These are phyloP conservation scores for Palythoa grandiflora DNA, from an alignment of 92 coral and sea anemone species.

Conservation along the genomic window DNA sequence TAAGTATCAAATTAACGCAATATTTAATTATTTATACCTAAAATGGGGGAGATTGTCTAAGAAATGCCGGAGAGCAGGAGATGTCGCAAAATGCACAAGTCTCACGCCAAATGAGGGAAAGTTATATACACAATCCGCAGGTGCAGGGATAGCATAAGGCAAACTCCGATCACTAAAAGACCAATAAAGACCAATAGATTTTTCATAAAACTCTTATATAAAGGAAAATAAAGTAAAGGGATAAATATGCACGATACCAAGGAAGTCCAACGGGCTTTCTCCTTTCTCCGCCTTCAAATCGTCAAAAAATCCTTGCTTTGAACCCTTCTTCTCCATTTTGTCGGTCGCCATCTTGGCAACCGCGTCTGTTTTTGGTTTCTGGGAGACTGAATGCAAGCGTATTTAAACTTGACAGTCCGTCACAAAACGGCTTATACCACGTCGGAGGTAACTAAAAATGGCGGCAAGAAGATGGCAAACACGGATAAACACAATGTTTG, in stretches of 20 bases:
- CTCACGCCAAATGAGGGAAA: too few species aligned
- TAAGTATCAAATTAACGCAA: too few species aligned
- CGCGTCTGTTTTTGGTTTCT: neutral
- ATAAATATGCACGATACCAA: conserved; percentile 59
- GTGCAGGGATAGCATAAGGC: neutral
- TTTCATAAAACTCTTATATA: neutral
- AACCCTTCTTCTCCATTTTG: conserved; percentile 84
- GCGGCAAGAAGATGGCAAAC: conserved; percentile 29
- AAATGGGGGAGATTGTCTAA: too few species aligned
- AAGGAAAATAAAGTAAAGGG: neutral
- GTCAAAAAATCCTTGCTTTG: conserved; percentile 78
- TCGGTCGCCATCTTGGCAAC: conserved; percentile 88
- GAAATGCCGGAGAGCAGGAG: too few species aligned
- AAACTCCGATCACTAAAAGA: too few species aligned
- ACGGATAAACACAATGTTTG: conserved; percentile 28
- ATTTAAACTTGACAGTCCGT: neutral
- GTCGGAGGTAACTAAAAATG: conserved; percentile 22
- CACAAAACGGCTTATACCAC: conserved; percentile 7
- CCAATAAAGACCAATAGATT: too few species aligned
- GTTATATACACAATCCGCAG: too few species aligned
- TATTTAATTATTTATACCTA: too few species aligned
- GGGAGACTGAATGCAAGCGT: conserved; percentile 21
- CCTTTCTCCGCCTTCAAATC: conserved; percentile 84
- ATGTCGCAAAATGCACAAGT: too few species aligned
- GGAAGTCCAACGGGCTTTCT: conserved; percentile 89